Evolutionary conservation across 53 echinoderm and acorn worm species (phyloP), one percentile per base, ranked within the genome.

Genomic region (Zoroaster sp.): DNA sequence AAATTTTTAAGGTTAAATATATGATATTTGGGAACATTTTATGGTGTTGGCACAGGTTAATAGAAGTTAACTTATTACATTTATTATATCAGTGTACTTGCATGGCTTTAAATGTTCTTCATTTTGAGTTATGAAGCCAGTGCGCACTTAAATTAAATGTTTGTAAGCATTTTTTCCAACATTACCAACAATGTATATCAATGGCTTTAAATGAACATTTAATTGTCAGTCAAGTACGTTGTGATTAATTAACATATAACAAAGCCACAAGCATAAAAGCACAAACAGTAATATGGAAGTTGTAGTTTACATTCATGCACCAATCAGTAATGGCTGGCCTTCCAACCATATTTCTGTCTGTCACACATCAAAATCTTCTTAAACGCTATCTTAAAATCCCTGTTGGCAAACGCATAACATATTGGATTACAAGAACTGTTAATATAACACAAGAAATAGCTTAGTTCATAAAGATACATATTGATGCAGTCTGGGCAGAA

Each of bases 391-490:
- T 93, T 92, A 68, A 96, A 96, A 17, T 94, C 94, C 25, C 89
- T 86, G 77, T 96, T 96, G 25, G 96, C 91, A 36, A 96, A 89
- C 25, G 96, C 96, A 71, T 96, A 96, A 42, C 96, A 96, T 41
- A 89, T 37, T 5, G 96, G 96, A 71, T 96, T 96, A 55, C 89
- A 94, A 2, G 96, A 93, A 73, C 96, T 96, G 75, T 96, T 96
- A 70, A 96, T 96, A 82, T 96, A 96, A 63, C 96, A 96, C 80
- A 96, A 83, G 40, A 89, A 96, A 66, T 96, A 96, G 72, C 93
- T 94, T 35, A 96, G 93, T 20, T 87, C 80, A 40, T 93, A 96
- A 6, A 94, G 75, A 41, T 88, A 87, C 46, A 91, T 89, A 38
- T 88, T 75, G 39, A 91, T 87, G 35, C 96, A 96, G 28, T 35